Base-by-base conservation (phyloP, 1,140 invertebrate species). In the Drosophila nannoptera region DNA sequence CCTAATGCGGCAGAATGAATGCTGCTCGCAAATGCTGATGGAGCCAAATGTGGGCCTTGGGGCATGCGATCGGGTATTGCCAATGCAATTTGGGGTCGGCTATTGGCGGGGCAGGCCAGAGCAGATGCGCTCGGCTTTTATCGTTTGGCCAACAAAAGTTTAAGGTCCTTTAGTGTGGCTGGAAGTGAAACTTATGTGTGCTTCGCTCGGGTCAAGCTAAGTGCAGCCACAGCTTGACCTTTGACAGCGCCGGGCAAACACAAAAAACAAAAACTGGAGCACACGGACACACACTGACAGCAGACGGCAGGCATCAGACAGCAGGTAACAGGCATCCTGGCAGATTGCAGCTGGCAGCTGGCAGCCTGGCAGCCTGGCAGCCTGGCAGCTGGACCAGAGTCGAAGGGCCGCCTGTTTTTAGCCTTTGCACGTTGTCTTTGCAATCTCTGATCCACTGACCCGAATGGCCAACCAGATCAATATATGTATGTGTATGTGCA, bases 371-470 rank as follows among this genome's bases (percentile, higher is more conserved):
- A 33, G 48, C n/a, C 12, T 14, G 8, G 36, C n/a, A 38, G 36
- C 11, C 38, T 9, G 29, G 7, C 38, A 45, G 11, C 29, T 43
- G 54, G 12, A 32, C 12, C 22, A 43, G 35, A 54, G 32, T 22
- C 46, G 50, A 69, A 45, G 53, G 53, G 35, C 58, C 49, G 54
- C 52, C 43, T 58, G 58, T 65, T 83, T 83, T 83, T 73, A 72
- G 65, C 67, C 78, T 82, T 78, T 75, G 61, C 73, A 29, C 73
- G 77, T 77, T 75, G 78, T 82, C 78, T 77, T 69, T 77, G 77
- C 70, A 60, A 73, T 73, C 78, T 82, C 65, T 83, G 80, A 83
- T 83, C 80, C 62, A 83, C 75, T 83, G 80, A 83, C 80, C 80
- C 61, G 50, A 78, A 83, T 78, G 69, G 32, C 38, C 56, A 40